Percentiles rank a stretch among this genome's conserved stretches.
phyloP scores from a whole-genome alignment of 2,797 vertebrate species.

The Myripristis jacobus region DNA sequence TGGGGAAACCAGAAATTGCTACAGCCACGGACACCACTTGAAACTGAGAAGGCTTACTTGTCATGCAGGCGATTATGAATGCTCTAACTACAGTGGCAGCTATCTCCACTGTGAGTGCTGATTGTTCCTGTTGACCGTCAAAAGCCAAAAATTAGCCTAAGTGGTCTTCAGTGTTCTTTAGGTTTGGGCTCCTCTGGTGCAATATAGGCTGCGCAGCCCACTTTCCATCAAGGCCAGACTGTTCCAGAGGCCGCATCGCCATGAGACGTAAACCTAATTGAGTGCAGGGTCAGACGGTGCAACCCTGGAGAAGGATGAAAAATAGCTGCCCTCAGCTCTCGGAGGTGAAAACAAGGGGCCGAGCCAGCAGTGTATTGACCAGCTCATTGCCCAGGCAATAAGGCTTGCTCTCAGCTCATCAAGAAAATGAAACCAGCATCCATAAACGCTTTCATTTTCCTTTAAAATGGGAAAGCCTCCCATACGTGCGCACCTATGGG shows the following conservation, averaged over 20 bases:
- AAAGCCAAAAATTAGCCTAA: neutral
- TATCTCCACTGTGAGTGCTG: neutral
- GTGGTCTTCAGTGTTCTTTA: constrained; percentile 13
- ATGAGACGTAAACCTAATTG: constrained; percentile 61
- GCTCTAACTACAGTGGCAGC: neutral
- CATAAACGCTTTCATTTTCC: constrained; percentile 71
- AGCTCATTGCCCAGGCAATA: constrained; percentile 55
- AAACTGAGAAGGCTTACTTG: neutral
- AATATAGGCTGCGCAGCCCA: neutral
- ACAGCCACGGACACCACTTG: constrained; percentile 1
- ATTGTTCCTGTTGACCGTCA: neutral
- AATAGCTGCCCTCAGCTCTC: constrained; percentile 57
- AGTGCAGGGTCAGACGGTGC: constrained; percentile 54
- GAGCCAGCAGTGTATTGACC: constrained; percentile 73
- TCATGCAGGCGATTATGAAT: neutral
- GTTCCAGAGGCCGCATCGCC: constrained; percentile 35
- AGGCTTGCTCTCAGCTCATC: constrained; percentile 62
- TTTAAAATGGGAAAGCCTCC: constrained; percentile 61
- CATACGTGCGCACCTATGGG: constrained; percentile 16
- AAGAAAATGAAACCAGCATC: constrained; percentile 74
- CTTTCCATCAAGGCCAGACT: constrained; percentile 37
- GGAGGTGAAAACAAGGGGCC: constrained; percentile 43
- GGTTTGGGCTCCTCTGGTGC: neutral
- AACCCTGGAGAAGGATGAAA: constrained; percentile 67
- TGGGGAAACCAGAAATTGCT: constrained; percentile 11